Evolutionary conservation across 2,888 invertebrate genomes (phyloP), one percentile per base, ranked within the genome.

Genomic region (Dioctria rufipes): DNA sequence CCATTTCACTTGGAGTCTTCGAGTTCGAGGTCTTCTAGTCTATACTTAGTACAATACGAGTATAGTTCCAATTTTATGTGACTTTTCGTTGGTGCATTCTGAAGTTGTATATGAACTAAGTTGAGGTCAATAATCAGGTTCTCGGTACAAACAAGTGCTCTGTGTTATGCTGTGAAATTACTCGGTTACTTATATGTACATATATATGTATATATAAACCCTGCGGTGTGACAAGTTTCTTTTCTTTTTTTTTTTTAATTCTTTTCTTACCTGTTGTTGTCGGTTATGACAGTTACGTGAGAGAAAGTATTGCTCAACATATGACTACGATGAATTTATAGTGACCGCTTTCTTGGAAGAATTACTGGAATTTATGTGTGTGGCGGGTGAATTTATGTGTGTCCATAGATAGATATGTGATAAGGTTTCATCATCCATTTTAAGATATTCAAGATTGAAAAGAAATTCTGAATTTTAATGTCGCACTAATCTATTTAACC

Each of bases 231-330:
- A 58, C 73, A 60, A 9, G 60, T 75, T 40, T 60, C 39, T 75
- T 69, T 69, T 49, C 37, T 49, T 43, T 60, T 49, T 75, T 69
- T 69, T 49, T 46, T 49, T 43, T 60, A 42, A 2, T 37, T 43
- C 37, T 75, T 60, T 73, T 60, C 58, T 11, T 42, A n/a, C 42
- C 43, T 73, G n/a, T 46, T 39, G 63, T 46, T 63, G 46, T 58
- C 46, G 78, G 51, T 78, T 78, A 80, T 82, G 82, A 80, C 77
- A 66, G 82, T 82, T 82, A 80, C 78, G 80, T 80, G 82, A 82
- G 82, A 73, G 82, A 82, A 82, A 82, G 82, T 82, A 80, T 82
- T 82, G 82, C 78, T 73, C 73, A 80, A 69, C 58, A 77, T 58
- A 13, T 49, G 61, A 71, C 39, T 61, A 61, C 11, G 8, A 37